Evolutionary conservation across 2,797 vertebrate species (phyloP).

Genomic region (Pelobates cultripes): DNA sequence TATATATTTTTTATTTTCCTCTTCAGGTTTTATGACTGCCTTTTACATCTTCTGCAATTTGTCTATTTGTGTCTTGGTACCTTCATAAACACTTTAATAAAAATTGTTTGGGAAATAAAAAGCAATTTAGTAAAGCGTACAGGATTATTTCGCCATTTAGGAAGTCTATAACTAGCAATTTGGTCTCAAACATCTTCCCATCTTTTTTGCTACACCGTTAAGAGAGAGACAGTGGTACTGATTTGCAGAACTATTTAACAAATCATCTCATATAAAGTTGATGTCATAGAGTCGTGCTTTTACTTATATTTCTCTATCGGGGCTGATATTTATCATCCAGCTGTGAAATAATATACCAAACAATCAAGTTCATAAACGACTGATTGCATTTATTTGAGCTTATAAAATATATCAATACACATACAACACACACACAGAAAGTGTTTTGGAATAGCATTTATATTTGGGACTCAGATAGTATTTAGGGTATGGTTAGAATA

Average conservation of each 20-base stretch:
- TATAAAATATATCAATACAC: no score
- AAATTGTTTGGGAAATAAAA: slow-evolving; percentile 11
- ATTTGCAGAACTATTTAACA: slow-evolving; percentile 1
- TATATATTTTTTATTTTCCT: background rate
- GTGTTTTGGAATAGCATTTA: no score
- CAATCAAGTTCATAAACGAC: no score
- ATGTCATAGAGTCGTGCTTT: background rate
- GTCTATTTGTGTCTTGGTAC: slow-evolving; percentile 5
- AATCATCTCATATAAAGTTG: slow-evolving; percentile 5
- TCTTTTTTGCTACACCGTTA: background rate
- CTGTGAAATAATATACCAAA: no score
- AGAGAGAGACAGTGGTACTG: background rate
- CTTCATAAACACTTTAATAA: slow-evolving; percentile 21
- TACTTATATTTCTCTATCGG: background rate
- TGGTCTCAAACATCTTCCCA: slow-evolving; percentile 1
- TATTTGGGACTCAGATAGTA: no score
- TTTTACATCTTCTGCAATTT: background rate
- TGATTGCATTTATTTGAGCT: no score
- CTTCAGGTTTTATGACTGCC: slow-evolving; percentile 8
- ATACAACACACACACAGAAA: no score
- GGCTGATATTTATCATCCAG: no score
- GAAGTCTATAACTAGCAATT: background rate
- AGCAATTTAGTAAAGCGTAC: background rate
- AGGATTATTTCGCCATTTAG: slow-evolving; percentile 3
- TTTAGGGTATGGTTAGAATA: no score